Evolutionary conservation across 2,888 invertebrate genomes (phyloP).

Genomic region (Tetropium fuscum): DNA sequence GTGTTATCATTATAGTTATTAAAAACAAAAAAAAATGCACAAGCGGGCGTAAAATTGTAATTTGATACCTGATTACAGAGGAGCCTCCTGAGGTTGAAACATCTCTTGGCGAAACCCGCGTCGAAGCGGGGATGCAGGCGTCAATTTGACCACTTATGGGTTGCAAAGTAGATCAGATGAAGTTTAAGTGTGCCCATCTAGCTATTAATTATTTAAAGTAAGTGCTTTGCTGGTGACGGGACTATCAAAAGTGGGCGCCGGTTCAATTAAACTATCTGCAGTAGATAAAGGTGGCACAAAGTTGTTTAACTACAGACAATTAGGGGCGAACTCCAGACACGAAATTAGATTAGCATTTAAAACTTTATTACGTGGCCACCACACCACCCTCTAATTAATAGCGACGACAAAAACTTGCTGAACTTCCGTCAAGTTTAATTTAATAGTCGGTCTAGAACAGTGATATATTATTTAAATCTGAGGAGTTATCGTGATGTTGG

Average conservation of each 20-base stretch:
- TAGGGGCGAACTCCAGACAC: constrained; percentile 44
- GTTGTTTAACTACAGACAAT: constrained; percentile 48
- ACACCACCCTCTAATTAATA: constrained; percentile 46
- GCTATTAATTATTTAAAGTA: neutral
- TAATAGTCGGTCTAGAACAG: constrained; percentile 27
- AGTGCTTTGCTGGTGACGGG: constrained; percentile 2
- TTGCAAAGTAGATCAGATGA: too few relatives aligned
- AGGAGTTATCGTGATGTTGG: too few relatives aligned
- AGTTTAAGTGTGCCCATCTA: too few relatives aligned
- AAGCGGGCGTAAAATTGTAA: too few relatives aligned
- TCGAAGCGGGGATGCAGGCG: too few relatives aligned
- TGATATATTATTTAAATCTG: constrained; percentile 32
- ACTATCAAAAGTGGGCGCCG: neutral
- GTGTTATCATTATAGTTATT: too few relatives aligned
- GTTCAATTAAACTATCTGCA: constrained; percentile 15
- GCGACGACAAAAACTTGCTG: constrained; percentile 42
- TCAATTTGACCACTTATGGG: too few relatives aligned
- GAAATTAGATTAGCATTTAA: constrained; percentile 51
- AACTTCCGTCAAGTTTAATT: constrained; percentile 39
- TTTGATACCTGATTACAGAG: too few relatives aligned
- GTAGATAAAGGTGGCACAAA: constrained; percentile 40
- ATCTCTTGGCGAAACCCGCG: too few relatives aligned
- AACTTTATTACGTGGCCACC: constrained; percentile 47
- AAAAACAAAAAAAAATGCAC: too few relatives aligned
- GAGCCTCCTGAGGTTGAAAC: too few relatives aligned